Conservation (phyloP, 1,140 invertebrate species). For the Pseudomyrmex concolor region DNA sequence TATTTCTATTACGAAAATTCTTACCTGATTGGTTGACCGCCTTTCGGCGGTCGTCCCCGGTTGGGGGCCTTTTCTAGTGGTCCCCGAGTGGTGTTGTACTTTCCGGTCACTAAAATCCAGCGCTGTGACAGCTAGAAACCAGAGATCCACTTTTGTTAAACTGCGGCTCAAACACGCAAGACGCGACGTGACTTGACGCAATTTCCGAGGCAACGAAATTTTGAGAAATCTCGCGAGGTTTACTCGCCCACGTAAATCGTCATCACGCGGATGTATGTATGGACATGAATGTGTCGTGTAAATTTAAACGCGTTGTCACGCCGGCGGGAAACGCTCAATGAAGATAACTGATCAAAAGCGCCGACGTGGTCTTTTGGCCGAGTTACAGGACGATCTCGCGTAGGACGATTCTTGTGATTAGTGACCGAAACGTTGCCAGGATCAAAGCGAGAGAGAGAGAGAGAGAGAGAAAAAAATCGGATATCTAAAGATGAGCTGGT, state of each 20-base stretch:
- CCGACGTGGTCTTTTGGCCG: slow-evolving; percentile 27
- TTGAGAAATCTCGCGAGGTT: slow-evolving; percentile 52
- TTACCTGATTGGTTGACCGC: slow-evolving; percentile 77
- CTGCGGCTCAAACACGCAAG: background rate
- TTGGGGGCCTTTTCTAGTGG: slow-evolving; percentile 80
- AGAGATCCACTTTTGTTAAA: slow-evolving; percentile 67
- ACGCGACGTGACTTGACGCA: slow-evolving; percentile 24
- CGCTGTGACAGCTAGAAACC: slow-evolving; percentile 82
- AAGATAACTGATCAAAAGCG: background rate
- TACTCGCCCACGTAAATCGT: slow-evolving; percentile 34
- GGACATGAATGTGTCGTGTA: slow-evolving; percentile 58
- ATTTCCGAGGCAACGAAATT: slow-evolving; percentile 25
- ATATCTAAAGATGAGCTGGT: background rate
- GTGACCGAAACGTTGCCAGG: slow-evolving; percentile 28
- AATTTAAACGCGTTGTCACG: slow-evolving; percentile 56
- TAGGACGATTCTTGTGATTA: slow-evolving; percentile 11
- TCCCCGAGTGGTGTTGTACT: slow-evolving; percentile 74
- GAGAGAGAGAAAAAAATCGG: background rate
- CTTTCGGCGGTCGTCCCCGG: slow-evolving; percentile 76
- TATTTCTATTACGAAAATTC: background rate
- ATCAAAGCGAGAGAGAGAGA: slow-evolving; percentile 9
- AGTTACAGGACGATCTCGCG: slow-evolving; percentile 19
- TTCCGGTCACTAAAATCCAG: slow-evolving; percentile 76
- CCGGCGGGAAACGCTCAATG: background rate
- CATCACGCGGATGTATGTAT: slow-evolving; percentile 28